Percentiles rank a stretch among this genome's conserved stretches.
phyloP scores from a whole-genome alignment of 2,797 vertebrate genomes.

The Yasuhikotakia modesta region DNA sequence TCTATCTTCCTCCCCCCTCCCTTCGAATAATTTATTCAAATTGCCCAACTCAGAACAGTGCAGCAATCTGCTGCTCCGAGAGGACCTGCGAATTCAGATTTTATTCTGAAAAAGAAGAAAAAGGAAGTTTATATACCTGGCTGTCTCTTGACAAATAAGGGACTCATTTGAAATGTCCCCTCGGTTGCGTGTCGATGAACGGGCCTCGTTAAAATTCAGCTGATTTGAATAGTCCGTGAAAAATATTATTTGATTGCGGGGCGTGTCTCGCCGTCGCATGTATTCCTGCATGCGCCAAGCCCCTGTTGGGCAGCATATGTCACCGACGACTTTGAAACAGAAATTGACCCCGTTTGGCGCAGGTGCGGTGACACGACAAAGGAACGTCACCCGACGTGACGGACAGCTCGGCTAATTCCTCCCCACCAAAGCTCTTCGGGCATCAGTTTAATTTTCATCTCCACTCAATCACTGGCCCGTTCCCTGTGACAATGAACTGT shows the following conservation, averaged over 20 bases:
- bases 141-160: slow-evolving; percentile 97
- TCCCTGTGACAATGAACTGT: slow-evolving; percentile 73
- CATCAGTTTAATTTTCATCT: slow-evolving; percentile 77
- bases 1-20: slow-evolving; percentile 50
- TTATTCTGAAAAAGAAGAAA: slow-evolving; percentile 55
- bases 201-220: slow-evolving; percentile 97
- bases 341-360: slow-evolving; percentile 80
- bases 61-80: slow-evolving; percentile 97
- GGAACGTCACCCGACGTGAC: slow-evolving; percentile 54
- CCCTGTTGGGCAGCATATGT: slow-evolving; percentile 88
- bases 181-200: slow-evolving; percentile 62
- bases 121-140: slow-evolving; percentile 92
- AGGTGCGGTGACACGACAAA: slow-evolving; percentile 11
- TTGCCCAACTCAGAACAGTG: slow-evolving; percentile 98
- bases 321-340: slow-evolving; percentile 88
- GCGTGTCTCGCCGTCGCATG: slow-evolving; percentile 93
- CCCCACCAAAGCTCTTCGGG: slow-evolving; percentile 71
- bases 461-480: slow-evolving; percentile 73
- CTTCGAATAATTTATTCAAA: slow-evolving; percentile 99
- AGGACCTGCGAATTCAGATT: slow-evolving; percentile 92
- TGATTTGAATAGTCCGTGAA: slow-evolving; percentile 97
- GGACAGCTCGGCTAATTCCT: slow-evolving; percentile 74
- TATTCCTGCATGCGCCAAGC: slow-evolving; percentile 90
- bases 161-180: slow-evolving; percentile 84
- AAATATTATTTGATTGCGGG: slow-evolving; percentile 98